phyloP scores from a whole-genome alignment of 2,113 vertebrate species.

The Pelobates fuscus region DNA sequence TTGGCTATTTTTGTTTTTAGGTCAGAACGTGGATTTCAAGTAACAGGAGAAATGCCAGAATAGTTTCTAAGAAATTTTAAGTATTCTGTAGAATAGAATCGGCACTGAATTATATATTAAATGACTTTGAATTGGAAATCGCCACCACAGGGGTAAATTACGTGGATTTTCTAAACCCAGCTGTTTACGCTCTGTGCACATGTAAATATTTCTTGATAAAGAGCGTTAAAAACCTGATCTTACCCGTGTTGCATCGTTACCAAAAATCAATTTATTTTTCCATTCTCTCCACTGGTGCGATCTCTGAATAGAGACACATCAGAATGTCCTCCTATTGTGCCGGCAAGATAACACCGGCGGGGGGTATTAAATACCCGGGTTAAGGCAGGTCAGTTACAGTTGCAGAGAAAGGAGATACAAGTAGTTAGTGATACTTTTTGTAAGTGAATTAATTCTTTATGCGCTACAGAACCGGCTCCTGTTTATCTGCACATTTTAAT shows the following conservation, averaged over 20 bases:
- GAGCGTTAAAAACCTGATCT: conserved; percentile 61
- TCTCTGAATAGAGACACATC: conserved; percentile 57
- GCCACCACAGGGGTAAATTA: background rate
- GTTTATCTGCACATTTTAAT: conserved; percentile 18
- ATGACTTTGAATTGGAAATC: conserved; percentile 27
- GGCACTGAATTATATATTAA: conserved; percentile 23
- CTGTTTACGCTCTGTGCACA: background rate
- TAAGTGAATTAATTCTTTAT: conserved; percentile 43
- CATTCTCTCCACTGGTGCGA: conserved; percentile 59
- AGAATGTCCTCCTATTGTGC: conserved; percentile 54
- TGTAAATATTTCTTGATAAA: conserved; percentile 20
- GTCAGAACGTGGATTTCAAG: conserved; percentile 34
- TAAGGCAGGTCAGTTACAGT: conserved; percentile 55
- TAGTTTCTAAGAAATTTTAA: conserved; percentile 11
- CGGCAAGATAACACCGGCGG: conserved; percentile 53
- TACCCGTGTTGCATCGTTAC: conserved; percentile 54
- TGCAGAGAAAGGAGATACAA: conserved; percentile 57
- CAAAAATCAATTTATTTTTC: conserved; percentile 75
- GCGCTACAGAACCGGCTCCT: conserved; percentile 23
- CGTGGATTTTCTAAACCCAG: conserved; percentile 10
- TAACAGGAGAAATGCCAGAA: conserved; percentile 9
- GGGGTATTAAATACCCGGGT: conserved; percentile 59
- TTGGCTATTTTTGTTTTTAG: too few species aligned
- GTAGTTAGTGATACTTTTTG: conserved; percentile 56
- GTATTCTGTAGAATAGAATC: conserved; percentile 1